Evolutionary conservation across 2,888 invertebrate species (phyloP).

Genomic region (Unio pictorum): DNA sequence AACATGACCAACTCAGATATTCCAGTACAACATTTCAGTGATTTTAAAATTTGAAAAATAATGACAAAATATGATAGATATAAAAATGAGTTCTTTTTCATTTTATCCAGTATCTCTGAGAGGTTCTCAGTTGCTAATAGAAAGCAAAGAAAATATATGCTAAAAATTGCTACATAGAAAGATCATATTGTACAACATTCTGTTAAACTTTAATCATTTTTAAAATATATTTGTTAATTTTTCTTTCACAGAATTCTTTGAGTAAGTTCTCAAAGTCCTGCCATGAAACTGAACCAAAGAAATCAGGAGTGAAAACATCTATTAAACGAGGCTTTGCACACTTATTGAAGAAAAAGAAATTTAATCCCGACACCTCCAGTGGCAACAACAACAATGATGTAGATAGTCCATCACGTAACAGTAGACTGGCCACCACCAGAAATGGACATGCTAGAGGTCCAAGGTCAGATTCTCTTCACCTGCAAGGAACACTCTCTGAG

Average conservation of each 20-base stretch:
- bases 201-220: conserved; percentile 1
- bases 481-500: conserved; percentile 20
- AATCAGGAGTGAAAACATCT: conserved; percentile 44
- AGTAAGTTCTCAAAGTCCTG: conserved; percentile 38
- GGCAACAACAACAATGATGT: conserved; percentile 57
- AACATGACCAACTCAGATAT: too few species aligned
- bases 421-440: conserved; percentile 34
- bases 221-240: conserved; percentile 12
- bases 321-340: conserved; percentile 63
- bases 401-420: conserved; percentile 47
- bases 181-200: not conserved
- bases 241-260: conserved; percentile 36
- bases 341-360: conserved; percentile 56
- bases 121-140: too few species aligned
- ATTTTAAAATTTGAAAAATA: too few species aligned
- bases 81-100: too few species aligned
- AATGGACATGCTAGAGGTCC: conserved; percentile 37
- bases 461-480: conserved; percentile 21
- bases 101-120: too few species aligned
- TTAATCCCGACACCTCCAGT: conserved; percentile 24
- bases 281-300: conserved; percentile 41
- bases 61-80: too few species aligned
- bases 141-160: too few species aligned
- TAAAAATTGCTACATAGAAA: not conserved
- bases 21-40: too few species aligned